Conservation (phyloP, 2,113 vertebrate genomes). For the Xiphias gladius region DNA sequence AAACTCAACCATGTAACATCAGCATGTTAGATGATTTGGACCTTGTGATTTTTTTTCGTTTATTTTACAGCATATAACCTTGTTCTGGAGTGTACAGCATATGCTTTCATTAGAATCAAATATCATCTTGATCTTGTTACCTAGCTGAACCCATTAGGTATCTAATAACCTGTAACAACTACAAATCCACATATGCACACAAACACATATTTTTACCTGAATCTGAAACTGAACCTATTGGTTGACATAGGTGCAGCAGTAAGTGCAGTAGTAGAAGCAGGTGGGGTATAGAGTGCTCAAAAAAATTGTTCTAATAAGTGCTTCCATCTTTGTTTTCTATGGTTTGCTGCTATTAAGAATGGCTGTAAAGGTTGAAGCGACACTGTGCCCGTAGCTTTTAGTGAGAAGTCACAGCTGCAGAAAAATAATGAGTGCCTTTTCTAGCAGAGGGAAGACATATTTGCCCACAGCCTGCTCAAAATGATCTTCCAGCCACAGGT, state of each 20-base stretch:
- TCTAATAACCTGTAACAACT: not conserved
- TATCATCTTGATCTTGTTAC: not conserved
- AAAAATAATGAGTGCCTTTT: conserved; percentile 34
- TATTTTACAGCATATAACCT: not conserved
- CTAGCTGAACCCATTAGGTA: not conserved
- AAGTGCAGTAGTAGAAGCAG: not conserved
- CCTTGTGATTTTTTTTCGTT: not conserved
- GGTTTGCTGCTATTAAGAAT: not conserved
- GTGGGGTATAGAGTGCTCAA: not conserved
- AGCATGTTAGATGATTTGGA: conserved; percentile 20
- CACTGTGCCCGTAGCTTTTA: not conserved
- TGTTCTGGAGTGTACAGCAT: not conserved
- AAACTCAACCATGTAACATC: conserved; percentile 1
- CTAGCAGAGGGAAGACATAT: not conserved
- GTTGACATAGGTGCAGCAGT: not conserved
- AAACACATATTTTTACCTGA: not conserved
- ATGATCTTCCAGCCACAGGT: not conserved
- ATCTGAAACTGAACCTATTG: not conserved
- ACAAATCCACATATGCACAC: not conserved
- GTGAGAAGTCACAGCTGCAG: conserved; percentile 18
- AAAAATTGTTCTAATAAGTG: not conserved
- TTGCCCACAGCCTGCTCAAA: conserved; percentile 6
- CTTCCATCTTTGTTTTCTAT: not conserved
- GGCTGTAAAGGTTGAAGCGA: not conserved
- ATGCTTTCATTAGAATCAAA: conserved; percentile 3